phyloP scores from a whole-genome alignment of 2,797 vertebrate species.

The Alosa sapidissima region DNA sequence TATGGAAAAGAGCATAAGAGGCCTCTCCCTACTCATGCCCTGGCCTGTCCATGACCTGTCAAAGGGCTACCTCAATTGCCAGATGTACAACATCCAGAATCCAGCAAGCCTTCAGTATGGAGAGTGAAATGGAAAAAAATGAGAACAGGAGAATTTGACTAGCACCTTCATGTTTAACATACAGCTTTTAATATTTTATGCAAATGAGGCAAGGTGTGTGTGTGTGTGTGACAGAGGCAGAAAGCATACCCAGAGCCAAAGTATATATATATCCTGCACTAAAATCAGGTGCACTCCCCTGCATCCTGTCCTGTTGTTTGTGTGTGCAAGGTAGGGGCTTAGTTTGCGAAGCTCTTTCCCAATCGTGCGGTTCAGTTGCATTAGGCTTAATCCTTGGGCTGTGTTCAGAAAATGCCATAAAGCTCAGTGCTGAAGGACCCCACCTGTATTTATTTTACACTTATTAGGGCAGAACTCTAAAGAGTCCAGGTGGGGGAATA shows the following conservation, averaged over 20 bases:
- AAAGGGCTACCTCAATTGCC: slow-evolving; percentile 27
- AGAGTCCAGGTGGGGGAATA: slow-evolving; percentile 45
- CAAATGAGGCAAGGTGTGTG: neutral
- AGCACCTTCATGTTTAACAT: neutral
- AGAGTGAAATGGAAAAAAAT: neutral
- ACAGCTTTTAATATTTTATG: slow-evolving; percentile 12
- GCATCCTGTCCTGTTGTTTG: slow-evolving; percentile 23
- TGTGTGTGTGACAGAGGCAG: slow-evolving; percentile 38
- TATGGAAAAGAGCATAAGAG: slow-evolving; percentile 13
- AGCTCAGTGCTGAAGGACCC: slow-evolving; percentile 41
- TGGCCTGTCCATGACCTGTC: slow-evolving; percentile 44
- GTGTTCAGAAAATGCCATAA: slow-evolving; percentile 26
- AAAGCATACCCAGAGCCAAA: neutral
- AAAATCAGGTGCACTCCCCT: slow-evolving; percentile 43
- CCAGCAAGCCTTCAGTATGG: neutral
- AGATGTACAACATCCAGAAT: neutral
- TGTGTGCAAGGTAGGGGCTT: slow-evolving; percentile 33
- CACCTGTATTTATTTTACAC: slow-evolving; percentile 60
- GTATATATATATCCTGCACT: slow-evolving; percentile 5
- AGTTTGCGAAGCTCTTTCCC: slow-evolving; percentile 34
- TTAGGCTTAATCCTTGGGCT: slow-evolving; percentile 51
- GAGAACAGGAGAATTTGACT: neutral
- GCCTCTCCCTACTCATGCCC: slow-evolving; percentile 38
- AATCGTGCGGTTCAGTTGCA: slow-evolving; percentile 42
- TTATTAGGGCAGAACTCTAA: slow-evolving; percentile 46